phyloP scores from a whole-genome alignment of 2,797 vertebrate species.

The Phataginus tetradactyla region DNA sequence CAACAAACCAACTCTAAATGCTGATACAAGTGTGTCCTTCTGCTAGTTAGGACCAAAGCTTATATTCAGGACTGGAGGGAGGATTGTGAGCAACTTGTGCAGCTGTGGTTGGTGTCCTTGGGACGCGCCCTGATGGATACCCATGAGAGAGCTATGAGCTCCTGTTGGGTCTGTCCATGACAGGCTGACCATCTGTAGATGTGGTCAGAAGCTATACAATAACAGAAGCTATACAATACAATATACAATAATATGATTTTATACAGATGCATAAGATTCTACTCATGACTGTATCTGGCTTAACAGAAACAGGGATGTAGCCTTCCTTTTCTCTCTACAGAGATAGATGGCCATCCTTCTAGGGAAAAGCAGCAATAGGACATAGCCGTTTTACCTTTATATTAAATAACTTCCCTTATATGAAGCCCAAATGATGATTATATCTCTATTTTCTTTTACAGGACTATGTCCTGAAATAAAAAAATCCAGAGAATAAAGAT shows the following conservation, averaged over 20 bases:
- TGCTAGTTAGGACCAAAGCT: not conserved
- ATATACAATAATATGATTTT: not conserved
- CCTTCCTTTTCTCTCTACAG: conserved; percentile 13
- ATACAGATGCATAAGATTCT: conserved; percentile 9
- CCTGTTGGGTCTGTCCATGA: not conserved
- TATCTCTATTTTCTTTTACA: not conserved
- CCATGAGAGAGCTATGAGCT: not conserved
- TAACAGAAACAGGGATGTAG: accelerated
- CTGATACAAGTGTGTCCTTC: not conserved
- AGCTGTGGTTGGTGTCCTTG: not conserved
- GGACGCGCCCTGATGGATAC: not conserved
- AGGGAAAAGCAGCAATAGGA: not conserved
- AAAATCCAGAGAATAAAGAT: conserved; percentile 11
- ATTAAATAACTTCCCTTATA: not conserved
- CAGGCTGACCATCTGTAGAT: conserved; percentile 43
- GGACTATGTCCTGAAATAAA: conserved; percentile 3
- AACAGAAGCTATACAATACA: not conserved
- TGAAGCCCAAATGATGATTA: not conserved
- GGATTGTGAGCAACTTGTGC: not conserved
- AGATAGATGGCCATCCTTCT: conserved; percentile 40
- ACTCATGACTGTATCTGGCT: conserved; percentile 7
- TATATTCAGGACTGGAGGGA: not conserved
- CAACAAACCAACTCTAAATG: not conserved
- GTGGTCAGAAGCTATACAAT: conserved; percentile 22
- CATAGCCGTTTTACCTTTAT: not conserved